Evolutionary conservation across 2,888 invertebrate species (phyloP), one percentile per base, ranked within the genome.

Genomic region (Drosophila affinis): DNA sequence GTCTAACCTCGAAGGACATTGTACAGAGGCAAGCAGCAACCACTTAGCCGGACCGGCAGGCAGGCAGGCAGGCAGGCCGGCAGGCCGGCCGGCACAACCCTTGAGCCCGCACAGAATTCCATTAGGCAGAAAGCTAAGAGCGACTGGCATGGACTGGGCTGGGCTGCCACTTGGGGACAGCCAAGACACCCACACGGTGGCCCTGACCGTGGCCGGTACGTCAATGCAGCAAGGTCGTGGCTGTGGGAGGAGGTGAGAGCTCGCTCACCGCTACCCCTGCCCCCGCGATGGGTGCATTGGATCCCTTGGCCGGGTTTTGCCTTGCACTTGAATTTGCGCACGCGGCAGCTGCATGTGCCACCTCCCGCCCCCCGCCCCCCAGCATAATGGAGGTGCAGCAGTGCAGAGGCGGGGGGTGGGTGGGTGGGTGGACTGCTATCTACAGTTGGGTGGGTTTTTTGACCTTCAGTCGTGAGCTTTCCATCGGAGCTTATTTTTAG

Each of bases 311-410:
- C 39, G 1, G 7, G 39, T n/a, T 39, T 39, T 39, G 14, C 90
- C 90, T 84, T 89, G 89, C 89, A 89, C 90, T 90, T 90, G 90
- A 90, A 90, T 90, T 77, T 87, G 85, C 77, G 83, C 85, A 85
- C 88, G 88, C 87, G 81, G 87, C 74, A 51, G 57, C 59, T 75
- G 88, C 85, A 85, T 85, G 87, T 88, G 87, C 75, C 76, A 10
- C 67, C 53, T 48, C 29, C 18, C 24, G 6, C 21, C 3, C 21
- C 21, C 3, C 21, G 1, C 21, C 2, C 21, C 1, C 21, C 21
- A 21, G 21, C 21, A 21, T 21, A 21, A 3, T 21, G 21, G 21
- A 39, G 39, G 14, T 39, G 39, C 39, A 14, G 14, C 2, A 5
- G 34, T 14, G 18, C 29, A 18, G 21, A 21, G 12, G 12, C 29